Base-by-base conservation (phyloP, 2,888 invertebrate genomes). In the Chrysotoxum bicinctum region DNA sequence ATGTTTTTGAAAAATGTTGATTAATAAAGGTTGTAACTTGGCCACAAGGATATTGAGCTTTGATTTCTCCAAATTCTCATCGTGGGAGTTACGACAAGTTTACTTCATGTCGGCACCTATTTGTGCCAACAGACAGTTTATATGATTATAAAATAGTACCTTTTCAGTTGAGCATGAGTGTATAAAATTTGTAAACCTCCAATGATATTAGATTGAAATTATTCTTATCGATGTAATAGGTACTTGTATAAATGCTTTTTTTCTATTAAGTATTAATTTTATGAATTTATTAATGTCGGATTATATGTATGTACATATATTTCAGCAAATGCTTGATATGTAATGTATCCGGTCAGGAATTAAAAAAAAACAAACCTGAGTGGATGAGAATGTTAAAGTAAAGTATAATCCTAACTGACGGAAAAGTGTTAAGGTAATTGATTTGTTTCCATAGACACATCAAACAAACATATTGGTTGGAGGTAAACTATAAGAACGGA, bases 201-300 rank as follows among this genome's bases (percentile, higher is more conserved):
- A 40, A 40, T 21, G 8, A 60, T 23, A 40, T 9, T 21, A 37
- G 23, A 60, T 60, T 60, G 14, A n/a, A 60, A 14, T 58, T 37
- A 21, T 37, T 60, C n/a, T 37, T 19, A n/a, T 60, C 58, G 37
- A 58, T 23, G 58, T 40, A 40, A 60, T 40, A 58, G 58, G 37
- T 40, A 16, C 21, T 58, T 21, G 14, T 35, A 21, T 8, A 37
- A 21, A 37, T 54, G 7, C 8, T 30, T 9, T 30, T 30, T 54
- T 32, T 30, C 2, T 9, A 54, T 32, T 32, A 32, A 16, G 32
- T 30, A 32, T 56, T 16, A 32, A 10, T 60, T 60, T 40, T 37
- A 40, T 37, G 8, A 60, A 60, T 40, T 21, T 37, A 23, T 60
- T 9, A 60, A 40, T 60, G 23, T 14, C n/a, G 16, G 19, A 37